These are phyloP conservation scores for Pterois miles DNA, from an alignment of 2,797 vertebrate genomes.

Conservation along the genomic window DNA sequence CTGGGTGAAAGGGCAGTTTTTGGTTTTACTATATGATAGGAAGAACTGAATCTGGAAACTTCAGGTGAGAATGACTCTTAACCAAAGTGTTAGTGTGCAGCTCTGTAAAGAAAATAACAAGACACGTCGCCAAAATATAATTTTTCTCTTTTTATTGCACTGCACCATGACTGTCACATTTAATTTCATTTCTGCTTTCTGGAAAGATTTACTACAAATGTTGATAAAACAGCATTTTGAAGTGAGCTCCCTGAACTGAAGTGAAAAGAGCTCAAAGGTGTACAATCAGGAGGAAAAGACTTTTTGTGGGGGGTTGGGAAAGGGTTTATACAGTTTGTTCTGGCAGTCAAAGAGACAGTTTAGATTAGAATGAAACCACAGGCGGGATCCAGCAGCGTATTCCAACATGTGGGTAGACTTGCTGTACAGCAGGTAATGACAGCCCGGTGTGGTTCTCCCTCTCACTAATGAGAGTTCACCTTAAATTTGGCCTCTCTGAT, in stretches of 20 bases:
- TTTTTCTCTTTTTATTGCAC: background rate
- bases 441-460: conserved; percentile 26
- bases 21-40: background rate
- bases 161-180: background rate
- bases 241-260: background rate
- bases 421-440: conserved; percentile 51
- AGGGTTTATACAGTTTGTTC: conserved; percentile 26
- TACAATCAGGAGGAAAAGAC: background rate
- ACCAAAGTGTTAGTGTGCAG: background rate
- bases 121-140: background rate
- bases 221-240: conserved; percentile 19
- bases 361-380: conserved; percentile 54
- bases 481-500: conserved; percentile 58
- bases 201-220: background rate
- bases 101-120: background rate
- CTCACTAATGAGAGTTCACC: conserved; percentile 57
- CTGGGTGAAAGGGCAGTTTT: background rate
- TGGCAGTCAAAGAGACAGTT: conserved; percentile 33
- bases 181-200: background rate
- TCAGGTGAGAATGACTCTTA: background rate
- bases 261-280: conserved; percentile 16
- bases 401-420: conserved; percentile 14
- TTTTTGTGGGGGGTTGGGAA: background rate
- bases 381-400: conserved; percentile 15
- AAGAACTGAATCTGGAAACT: background rate